phyloP scores from a whole-genome alignment of 2,113 vertebrate species.

The Thryonomys swinderianus region DNA sequence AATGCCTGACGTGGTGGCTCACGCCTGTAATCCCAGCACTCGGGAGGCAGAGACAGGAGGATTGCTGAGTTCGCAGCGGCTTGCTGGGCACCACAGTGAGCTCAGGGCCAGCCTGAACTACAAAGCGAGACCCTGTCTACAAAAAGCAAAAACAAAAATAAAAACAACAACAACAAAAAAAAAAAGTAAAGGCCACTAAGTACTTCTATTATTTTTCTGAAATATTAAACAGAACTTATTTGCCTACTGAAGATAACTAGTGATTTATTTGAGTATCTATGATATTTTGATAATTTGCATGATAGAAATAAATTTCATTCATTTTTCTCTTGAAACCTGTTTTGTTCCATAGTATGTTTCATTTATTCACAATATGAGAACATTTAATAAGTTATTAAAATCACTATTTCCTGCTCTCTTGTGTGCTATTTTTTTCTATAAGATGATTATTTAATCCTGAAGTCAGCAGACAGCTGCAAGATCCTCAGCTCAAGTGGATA shows the following conservation, averaged over 20 bases:
- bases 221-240: slow-evolving; percentile 75
- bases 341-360: slow-evolving; percentile 52
- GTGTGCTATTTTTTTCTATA: slow-evolving; percentile 55
- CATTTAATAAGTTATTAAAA: not conserved
- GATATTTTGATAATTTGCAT: slow-evolving; percentile 69
- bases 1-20: too few relatives aligned
- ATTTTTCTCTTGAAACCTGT: slow-evolving; percentile 50
- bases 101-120: too few relatives aligned
- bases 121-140: too few relatives aligned
- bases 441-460: slow-evolving; percentile 55
- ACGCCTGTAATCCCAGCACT: too few relatives aligned
- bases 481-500: not conserved
- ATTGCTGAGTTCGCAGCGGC: too few relatives aligned
- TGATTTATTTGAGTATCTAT: slow-evolving; percentile 74
- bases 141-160: too few relatives aligned
- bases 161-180: too few relatives aligned
- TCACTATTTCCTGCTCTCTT: slow-evolving; percentile 58
- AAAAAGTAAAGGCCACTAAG: slow-evolving; percentile 56
- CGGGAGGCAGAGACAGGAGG: too few relatives aligned
- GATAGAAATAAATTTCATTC: slow-evolving; percentile 73
- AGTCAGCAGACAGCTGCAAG: slow-evolving; percentile 44
- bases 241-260: slow-evolving; percentile 69
- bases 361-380: slow-evolving; percentile 73
- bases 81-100: too few relatives aligned
- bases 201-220: slow-evolving; percentile 58